Percentiles rank a stretch among this genome's conserved stretches.
Conservation (phyloP, 2,797 vertebrate species). For the Brotula barbata region DNA sequence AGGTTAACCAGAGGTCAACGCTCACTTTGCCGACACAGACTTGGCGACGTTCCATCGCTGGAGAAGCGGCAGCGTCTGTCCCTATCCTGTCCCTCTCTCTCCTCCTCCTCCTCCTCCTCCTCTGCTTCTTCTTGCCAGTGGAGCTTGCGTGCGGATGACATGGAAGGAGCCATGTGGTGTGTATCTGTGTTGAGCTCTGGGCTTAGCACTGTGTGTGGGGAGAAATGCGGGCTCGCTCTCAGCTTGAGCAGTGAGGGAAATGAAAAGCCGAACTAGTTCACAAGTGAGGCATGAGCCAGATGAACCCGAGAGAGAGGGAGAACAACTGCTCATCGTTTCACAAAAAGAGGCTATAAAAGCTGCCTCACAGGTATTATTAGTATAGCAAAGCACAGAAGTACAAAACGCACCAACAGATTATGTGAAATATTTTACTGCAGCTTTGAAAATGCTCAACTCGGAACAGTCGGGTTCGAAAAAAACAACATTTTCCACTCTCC, state of each 20-base stretch:
- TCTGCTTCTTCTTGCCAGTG: constrained; percentile 45
- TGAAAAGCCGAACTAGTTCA: constrained; percentile 54
- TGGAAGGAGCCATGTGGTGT: constrained; percentile 55
- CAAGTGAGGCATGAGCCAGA: constrained; percentile 42
- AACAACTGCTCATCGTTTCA: constrained; percentile 16
- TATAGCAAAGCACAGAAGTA: constrained; percentile 28
- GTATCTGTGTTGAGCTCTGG: constrained; percentile 53
- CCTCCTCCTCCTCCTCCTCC: constrained; percentile 27
- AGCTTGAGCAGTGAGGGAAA: constrained; percentile 42
- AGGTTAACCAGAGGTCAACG: constrained; percentile 77
- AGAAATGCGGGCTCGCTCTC: constrained; percentile 40
- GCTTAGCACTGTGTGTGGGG: constrained; percentile 44
- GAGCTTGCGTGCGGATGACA: constrained; percentile 51
- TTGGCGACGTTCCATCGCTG: constrained; percentile 68
- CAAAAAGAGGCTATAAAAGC: constrained; percentile 21
- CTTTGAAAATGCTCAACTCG: neutral
- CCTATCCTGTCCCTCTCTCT: constrained; percentile 18
- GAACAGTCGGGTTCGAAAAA: neutral
- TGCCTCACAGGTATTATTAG: constrained; percentile 17
- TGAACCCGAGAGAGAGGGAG: constrained; percentile 23
- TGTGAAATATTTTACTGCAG: constrained; percentile 4
- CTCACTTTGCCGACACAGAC: constrained; percentile 72
- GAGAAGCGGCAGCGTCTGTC: constrained; percentile 44
- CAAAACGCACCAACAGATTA: constrained; percentile 9
- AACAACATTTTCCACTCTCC: constrained; percentile 22